These are phyloP conservation scores for Lymantria monacha DNA, from an alignment of 2,888 invertebrate genomes.

Conservation along the genomic window DNA sequence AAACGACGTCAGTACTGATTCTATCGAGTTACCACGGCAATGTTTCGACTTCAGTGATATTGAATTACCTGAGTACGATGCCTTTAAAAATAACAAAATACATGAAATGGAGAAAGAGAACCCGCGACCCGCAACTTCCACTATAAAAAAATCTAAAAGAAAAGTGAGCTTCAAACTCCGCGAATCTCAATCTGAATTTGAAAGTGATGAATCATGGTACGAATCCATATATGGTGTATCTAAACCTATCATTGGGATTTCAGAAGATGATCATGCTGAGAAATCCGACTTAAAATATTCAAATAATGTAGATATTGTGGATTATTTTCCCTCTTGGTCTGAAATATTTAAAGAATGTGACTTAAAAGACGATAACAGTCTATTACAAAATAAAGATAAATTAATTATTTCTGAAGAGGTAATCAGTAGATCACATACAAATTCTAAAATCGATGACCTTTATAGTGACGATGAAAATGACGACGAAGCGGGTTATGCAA, in stretches of 20 bases:
- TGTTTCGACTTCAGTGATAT: constrained; percentile 46
- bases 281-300: neutral
- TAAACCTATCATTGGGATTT: constrained; percentile 35
- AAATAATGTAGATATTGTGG: constrained; percentile 29
- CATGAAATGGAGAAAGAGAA: constrained; percentile 32
- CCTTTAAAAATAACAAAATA: constrained; percentile 57
- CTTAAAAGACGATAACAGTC: neutral
- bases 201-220: constrained; percentile 56
- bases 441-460: constrained; percentile 38
- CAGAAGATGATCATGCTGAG: constrained; percentile 5
- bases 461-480: constrained; percentile 41
- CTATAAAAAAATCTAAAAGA: constrained; percentile 51
- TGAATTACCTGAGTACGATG: constrained; percentile 57
- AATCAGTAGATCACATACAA: constrained; percentile 5
- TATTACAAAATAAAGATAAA: constrained; percentile 1
- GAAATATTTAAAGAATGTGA: constrained; percentile 45
- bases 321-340: constrained; percentile 54
- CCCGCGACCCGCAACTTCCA: constrained; percentile 51
- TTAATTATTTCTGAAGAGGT: neutral
- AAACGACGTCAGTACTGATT: constrained; percentile 19
- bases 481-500: constrained; percentile 53
- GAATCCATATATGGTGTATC: constrained; percentile 68
- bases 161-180: constrained; percentile 52
- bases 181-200: constrained; percentile 39
- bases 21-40: constrained; percentile 25